Base-by-base conservation (phyloP, 2,888 invertebrate species). In the Athalia rosae region DNA sequence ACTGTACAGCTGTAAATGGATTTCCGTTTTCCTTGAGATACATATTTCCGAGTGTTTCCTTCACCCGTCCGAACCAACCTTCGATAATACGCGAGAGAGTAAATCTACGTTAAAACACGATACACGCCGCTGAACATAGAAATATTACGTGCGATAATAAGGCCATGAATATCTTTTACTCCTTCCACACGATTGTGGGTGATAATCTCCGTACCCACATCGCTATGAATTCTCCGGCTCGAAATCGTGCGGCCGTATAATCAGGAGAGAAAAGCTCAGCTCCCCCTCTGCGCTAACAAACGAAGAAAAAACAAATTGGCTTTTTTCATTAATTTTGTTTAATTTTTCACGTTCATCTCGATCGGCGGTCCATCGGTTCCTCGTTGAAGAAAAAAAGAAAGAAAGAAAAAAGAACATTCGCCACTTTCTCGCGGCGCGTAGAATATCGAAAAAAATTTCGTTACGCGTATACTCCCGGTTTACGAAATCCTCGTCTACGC, bases 81-180 rank as follows among this genome's bases (percentile, higher is more conserved):
- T 58, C 50, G 5, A 61, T 28, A 71, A 71, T 11, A 71, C 71
- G 56, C 43, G 6, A 45, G 71, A 28, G 28, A 71, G 43, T 71
- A 71, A 71, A 71, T 71, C 58, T 41, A 58, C 58, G 56, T 58
- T n/a, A n/a, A 58, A 58, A 71, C 71, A 45, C 43, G 71, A 71
- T 71, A 43, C 71, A 58, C 41, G 71, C 45, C 71, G 71, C 8
- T 71, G 71, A 71, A 71, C 71, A 71, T 58, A 4, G 28, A 28
- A 28, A 28, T 28, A 28, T 28, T 0, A 28, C 28, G 45, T 6
- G 71, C 13, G 58, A 45, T 58, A 71, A 71, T 71, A 13, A 58
- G 71, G 58, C 71, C 71, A 71, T 71, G 71, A 71, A 71, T 71
- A 71, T 11, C 58, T 58, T 71, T 71, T 43, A 71, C 58, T 58